Conservation (phyloP, 92 coral and sea anemone species). For the Blastomussa wellsi region DNA sequence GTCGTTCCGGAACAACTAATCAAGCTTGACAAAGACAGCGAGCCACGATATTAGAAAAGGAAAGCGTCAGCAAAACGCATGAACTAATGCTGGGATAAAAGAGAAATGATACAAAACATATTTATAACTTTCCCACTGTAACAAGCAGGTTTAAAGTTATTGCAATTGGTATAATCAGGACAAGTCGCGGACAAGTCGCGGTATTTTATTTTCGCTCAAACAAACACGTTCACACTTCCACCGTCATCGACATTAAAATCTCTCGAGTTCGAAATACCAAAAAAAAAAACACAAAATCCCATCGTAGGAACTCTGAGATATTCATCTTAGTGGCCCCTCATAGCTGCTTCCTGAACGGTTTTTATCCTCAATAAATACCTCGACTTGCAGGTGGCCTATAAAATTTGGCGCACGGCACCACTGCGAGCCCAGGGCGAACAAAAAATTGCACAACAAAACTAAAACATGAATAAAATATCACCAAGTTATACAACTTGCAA, state of each 20-base stretch:
- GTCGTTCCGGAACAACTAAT: conserved; percentile 33
- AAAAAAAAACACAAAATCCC: background rate
- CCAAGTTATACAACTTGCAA: background rate
- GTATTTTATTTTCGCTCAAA: background rate
- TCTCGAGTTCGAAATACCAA: background rate
- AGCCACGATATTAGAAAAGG: conserved; percentile 1
- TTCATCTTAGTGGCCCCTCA: background rate
- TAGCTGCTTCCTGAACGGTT: background rate
- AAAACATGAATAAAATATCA: conserved; percentile 19
- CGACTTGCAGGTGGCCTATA: conserved; percentile 39
- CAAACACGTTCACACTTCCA: background rate
- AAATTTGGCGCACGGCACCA: background rate
- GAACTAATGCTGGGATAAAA: background rate
- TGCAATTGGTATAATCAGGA: background rate
- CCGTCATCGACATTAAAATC: conserved; percentile 8
- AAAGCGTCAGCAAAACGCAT: conserved; percentile 14
- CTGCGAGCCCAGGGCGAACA: background rate
- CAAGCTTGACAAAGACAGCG: background rate
- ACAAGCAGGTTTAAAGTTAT: background rate
- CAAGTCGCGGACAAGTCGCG: conserved; percentile 10
- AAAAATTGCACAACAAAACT: conserved; percentile 28
- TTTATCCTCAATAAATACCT: conserved; percentile 3
- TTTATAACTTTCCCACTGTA: background rate
- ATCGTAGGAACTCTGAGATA: background rate
- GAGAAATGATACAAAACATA: background rate